Evolutionary conservation across 92 coral and sea anemone genomes (phyloP).

Genomic region (Epizoanthus illoricatus): DNA sequence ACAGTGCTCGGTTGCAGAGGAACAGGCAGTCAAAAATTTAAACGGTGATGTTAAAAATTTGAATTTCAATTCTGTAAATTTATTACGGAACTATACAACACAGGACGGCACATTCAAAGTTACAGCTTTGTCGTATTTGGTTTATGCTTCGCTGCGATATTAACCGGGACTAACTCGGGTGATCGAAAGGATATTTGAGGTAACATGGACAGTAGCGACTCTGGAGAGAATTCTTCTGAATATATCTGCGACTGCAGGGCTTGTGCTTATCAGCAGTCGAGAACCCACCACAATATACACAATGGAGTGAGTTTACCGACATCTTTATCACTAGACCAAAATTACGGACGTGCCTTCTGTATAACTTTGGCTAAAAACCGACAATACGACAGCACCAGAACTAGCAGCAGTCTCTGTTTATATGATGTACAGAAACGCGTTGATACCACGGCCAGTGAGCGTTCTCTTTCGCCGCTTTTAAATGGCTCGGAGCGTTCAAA

Average conservation of each 20-base stretch:
- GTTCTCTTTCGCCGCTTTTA: conserved; percentile 28
- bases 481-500: conserved; percentile 1
- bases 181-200: conserved; percentile 9
- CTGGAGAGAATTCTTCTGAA: conserved; percentile 31
- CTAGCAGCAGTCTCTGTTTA: conserved; percentile 27
- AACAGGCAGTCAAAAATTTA: background rate
- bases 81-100: conserved; percentile 1
- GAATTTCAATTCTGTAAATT: background rate
- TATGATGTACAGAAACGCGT: conserved; percentile 23
- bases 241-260: conserved; percentile 21
- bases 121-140: background rate
- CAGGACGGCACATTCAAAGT: background rate
- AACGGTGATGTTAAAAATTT: background rate
- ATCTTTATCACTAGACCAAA: conserved; percentile 16
- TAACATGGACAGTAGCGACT: conserved; percentile 33
- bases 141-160: background rate
- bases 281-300: background rate
- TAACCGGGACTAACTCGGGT: background rate
- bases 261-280: conserved; percentile 4
- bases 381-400: background rate
- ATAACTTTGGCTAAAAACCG: conserved; percentile 22
- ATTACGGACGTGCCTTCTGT: conserved; percentile 34
- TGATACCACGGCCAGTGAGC: conserved; percentile 17
- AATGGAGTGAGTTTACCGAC: background rate
- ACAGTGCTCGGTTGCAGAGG: background rate